phyloP scores from a whole-genome alignment of 2,888 invertebrate species.

The Aporophyla lueneburgensis region DNA sequence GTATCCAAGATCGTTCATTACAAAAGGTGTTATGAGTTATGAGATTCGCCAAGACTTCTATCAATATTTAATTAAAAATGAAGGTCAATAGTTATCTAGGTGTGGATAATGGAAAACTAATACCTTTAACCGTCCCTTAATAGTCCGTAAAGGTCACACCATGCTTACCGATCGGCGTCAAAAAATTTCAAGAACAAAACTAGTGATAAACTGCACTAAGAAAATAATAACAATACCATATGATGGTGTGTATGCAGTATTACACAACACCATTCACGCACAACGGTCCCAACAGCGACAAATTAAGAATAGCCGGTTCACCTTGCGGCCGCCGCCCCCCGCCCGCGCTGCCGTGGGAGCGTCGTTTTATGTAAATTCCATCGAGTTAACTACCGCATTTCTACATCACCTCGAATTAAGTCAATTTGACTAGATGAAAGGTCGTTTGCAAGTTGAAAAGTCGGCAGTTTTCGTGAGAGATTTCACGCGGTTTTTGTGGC shows the following conservation, averaged over 20 bases:
- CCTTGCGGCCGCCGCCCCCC: constrained; percentile 75
- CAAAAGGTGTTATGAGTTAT: neutral
- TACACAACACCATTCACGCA: constrained; percentile 77
- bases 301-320: constrained; percentile 86
- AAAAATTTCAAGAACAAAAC: neutral
- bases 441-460: constrained; percentile 54
- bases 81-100: neutral
- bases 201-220: neutral
- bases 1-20: neutral
- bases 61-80: neutral
- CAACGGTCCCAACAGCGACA: constrained; percentile 73
- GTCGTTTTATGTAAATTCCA: constrained; percentile 82
- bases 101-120: neutral
- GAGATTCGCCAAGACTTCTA: neutral
- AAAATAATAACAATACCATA: constrained; percentile 44
- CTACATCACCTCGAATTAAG: constrained; percentile 72
- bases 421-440: constrained; percentile 65
- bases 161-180: too few relatives aligned
- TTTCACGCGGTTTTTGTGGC: constrained; percentile 39
- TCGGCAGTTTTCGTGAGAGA: constrained; percentile 44
- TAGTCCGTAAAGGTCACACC: too few relatives aligned
- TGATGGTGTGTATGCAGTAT: constrained; percentile 64
- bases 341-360: constrained; percentile 84
- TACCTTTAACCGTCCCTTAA: too few relatives aligned
- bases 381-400: constrained; percentile 83